Evolutionary conservation across 2,888 invertebrate genomes (phyloP), one percentile per base, ranked within the genome.

Genomic region (Epinotia bilunana): DNA sequence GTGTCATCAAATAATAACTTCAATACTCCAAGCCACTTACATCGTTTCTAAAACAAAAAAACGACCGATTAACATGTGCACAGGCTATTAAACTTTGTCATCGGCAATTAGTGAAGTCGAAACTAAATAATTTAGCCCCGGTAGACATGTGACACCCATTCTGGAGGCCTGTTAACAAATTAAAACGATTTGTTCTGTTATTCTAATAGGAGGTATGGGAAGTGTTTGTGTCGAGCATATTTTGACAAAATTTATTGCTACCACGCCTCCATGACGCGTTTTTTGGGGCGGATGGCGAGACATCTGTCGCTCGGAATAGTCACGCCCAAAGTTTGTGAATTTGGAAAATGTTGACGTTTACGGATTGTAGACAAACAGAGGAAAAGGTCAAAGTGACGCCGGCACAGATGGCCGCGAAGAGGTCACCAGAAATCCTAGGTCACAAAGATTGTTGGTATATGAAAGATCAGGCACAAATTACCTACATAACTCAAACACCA

Each of bases 171-270:
- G 93, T 93, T 93, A 93, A 93, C 93, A 93, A 94, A 94, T 94
- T 92, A 92, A 89, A 88, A 86, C 91, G 89, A 93, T 93, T 92
- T 90, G 92, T 92, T 91, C 93, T 94, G 93, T 94, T 93, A 92
- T 93, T 93, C 91, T 93, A 93, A 93, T 91, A 89, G 91, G 90
- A 85, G 82, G 83, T 88, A 90, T 91, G 91, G 92, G 93, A 93
- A 92, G 91, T 93, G 92, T 91, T 92, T 90, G 87, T 87, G 90
- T 91, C 88, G 84, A 90, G 91, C 88, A 90, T 94, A 94, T 93
- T 94, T 94, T 94, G 94, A 94, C 93, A 88, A 92, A 92, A 94
- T 94, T 94, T 94, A 94, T 94, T 90, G 86, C 89, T 82, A 89
- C 93, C 94, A 92, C 94, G 94, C 94, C 94, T 93, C 84, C 89